Conservation (phyloP, 1,140 invertebrate genomes). For the Rhynchophorus ferrugineus region DNA sequence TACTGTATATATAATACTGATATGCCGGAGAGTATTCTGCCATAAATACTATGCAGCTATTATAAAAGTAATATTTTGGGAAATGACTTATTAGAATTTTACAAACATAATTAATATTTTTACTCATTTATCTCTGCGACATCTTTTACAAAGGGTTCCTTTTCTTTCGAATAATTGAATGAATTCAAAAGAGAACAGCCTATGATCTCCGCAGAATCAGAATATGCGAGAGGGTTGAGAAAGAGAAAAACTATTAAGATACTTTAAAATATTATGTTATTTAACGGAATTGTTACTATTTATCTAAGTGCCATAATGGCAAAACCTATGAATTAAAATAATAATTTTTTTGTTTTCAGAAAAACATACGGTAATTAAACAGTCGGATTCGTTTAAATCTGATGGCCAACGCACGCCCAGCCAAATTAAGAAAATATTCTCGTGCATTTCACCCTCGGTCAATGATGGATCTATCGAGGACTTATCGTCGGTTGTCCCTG, state of each 20-base stretch:
- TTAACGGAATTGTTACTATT: not conserved
- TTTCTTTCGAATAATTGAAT: no score
- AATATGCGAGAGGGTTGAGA: no score
- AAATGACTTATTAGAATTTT: no score
- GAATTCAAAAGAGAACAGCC: not conserved
- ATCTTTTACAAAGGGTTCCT: no score
- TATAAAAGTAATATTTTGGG: no score
- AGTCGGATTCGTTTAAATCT: conserved; percentile 6
- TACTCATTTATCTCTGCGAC: no score
- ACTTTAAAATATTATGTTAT: not conserved
- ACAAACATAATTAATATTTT: no score
- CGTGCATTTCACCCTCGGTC: conserved; percentile 2
- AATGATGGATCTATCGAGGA: conserved; percentile 7
- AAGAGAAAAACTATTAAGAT: no score
- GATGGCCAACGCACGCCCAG: conserved; percentile 12
- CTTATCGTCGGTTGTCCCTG: conserved; percentile 5
- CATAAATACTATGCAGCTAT: no score
- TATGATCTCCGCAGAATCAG: no score
- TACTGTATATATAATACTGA: no score
- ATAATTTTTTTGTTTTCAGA: not conserved
- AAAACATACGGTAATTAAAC: not conserved
- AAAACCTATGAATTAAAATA: not conserved
- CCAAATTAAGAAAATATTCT: conserved; percentile 16
- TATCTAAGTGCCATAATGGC: not conserved
- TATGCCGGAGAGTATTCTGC: no score